A percentile compares a stretch with the other conserved stretches of the same genome.
These are phyloP conservation scores for Ethmia dodecea DNA, from an alignment of 2,888 invertebrate species.

Conservation along the genomic window DNA sequence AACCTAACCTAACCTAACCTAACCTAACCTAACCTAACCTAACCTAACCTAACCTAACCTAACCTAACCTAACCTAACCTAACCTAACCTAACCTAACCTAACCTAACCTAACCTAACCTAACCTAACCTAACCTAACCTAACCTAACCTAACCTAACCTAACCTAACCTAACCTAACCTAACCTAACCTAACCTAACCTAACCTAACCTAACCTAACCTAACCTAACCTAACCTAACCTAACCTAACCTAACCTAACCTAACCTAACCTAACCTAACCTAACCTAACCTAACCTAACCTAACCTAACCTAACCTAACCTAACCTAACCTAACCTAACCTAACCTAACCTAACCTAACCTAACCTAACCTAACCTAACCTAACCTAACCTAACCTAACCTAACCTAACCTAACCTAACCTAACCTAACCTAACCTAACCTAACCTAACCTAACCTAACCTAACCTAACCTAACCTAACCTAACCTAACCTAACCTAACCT, in stretches of 20 bases:
- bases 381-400: conserved; percentile 18
- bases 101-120: conserved; percentile 1
- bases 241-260: conserved; percentile 18
- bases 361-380: conserved; percentile 21
- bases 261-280: conserved; percentile 15
- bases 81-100: conserved; percentile 1
- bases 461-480: conserved; percentile 17
- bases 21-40: conserved; percentile 11
- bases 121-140: conserved; percentile 2
- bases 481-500: conserved; percentile 13
- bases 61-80: conserved; percentile 1
- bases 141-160: conserved; percentile 2
- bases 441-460: conserved; percentile 19
- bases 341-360: conserved; percentile 22
- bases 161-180: conserved; percentile 2
- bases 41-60: conserved; percentile 2
- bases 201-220: conserved; percentile 17
- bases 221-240: conserved; percentile 15
- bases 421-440: conserved; percentile 21
- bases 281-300: conserved; percentile 15
- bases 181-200: conserved; percentile 11
- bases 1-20: conserved; percentile 14
- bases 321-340: conserved; percentile 18
- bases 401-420: conserved; percentile 17
- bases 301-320: conserved; percentile 19